A percentile compares a stretch with the other conserved stretches of the same genome.
phyloP scores from a whole-genome alignment of 1,140 invertebrate genomes.

The Augochlora pura region DNA sequence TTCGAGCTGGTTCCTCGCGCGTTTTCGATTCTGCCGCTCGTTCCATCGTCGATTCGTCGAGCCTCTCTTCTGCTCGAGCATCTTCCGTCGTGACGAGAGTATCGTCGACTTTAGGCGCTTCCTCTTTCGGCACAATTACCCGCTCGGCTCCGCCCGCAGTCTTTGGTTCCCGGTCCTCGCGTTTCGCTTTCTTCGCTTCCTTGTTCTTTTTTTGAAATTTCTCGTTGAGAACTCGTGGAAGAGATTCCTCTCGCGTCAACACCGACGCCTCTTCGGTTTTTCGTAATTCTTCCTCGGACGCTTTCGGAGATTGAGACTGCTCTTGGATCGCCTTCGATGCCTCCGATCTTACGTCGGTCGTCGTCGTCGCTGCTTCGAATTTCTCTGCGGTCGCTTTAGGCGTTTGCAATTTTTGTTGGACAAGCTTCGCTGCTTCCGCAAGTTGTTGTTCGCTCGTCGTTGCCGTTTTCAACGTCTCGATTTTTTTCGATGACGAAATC shows the following conservation, averaged over 20 bases:
- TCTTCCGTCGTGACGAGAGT: not conserved
- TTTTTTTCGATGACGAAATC: too few species aligned
- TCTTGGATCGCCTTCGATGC: not conserved
- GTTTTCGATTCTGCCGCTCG: not conserved
- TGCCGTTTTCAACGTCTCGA: too few species aligned
- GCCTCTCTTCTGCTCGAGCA: not conserved
- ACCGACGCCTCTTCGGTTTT: not conserved
- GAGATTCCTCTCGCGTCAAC: not conserved
- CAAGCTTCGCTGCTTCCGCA: not conserved
- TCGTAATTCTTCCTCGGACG: not conserved
- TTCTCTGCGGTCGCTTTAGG: not conserved
- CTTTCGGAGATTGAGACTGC: not conserved
- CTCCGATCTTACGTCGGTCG: not conserved
- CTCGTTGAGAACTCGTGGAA: not conserved
- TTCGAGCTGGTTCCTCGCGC: not conserved
- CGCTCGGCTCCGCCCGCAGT: not conserved
- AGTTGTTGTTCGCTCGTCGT: too few species aligned
- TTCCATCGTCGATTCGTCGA: not conserved
- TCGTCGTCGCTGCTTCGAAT: not conserved
- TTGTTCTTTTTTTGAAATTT: slow-evolving; percentile 25
- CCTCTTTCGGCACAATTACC: not conserved
- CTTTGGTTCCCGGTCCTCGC: slow-evolving; percentile 1
- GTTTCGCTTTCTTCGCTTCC: slow-evolving; percentile 11
- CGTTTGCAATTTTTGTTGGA: not conserved
- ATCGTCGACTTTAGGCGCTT: not conserved